Conservation (phyloP, 2,797 vertebrate species). For the Gambelia wislizenii region DNA sequence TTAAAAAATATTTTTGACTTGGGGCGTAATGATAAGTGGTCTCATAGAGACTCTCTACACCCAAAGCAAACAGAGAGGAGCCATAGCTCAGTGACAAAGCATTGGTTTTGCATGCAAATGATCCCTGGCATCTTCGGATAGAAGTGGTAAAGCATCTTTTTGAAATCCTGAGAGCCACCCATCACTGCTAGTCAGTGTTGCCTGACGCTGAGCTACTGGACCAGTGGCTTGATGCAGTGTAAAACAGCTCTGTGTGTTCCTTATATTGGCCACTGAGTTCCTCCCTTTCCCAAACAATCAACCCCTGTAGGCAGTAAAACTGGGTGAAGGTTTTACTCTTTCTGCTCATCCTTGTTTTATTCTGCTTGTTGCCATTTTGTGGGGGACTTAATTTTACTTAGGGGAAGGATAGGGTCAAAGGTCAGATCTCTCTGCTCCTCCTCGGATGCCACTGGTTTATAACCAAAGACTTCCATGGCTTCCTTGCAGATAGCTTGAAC, state of each 20-base stretch:
- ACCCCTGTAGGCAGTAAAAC: neutral
- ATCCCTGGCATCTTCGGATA: neutral
- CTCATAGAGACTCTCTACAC: neutral
- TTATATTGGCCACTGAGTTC: neutral
- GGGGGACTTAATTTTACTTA: neutral
- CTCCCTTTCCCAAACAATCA: neutral
- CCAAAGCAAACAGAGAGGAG: neutral
- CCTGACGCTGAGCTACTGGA: neutral
- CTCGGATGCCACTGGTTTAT: slow-evolving; percentile 15
- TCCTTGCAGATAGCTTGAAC: slow-evolving; percentile 37
- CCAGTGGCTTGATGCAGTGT: neutral
- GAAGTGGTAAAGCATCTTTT: neutral
- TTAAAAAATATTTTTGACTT: neutral
- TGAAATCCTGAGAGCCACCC: neutral
- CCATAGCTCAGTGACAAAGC: neutral
- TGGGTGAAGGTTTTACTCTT: neutral
- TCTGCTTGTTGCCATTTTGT: neutral
- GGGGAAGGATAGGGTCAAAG: slow-evolving; percentile 3
- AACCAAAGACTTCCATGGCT: slow-evolving; percentile 48
- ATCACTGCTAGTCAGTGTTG: neutral
- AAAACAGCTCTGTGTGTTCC: neutral
- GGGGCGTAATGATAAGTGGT: neutral
- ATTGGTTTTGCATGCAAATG: neutral
- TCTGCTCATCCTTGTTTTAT: neutral
- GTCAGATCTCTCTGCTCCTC: slow-evolving; percentile 36